These are phyloP conservation scores for Helicolenus hilgendorfi DNA, from an alignment of 2,797 vertebrate species.

Conservation along the genomic window DNA sequence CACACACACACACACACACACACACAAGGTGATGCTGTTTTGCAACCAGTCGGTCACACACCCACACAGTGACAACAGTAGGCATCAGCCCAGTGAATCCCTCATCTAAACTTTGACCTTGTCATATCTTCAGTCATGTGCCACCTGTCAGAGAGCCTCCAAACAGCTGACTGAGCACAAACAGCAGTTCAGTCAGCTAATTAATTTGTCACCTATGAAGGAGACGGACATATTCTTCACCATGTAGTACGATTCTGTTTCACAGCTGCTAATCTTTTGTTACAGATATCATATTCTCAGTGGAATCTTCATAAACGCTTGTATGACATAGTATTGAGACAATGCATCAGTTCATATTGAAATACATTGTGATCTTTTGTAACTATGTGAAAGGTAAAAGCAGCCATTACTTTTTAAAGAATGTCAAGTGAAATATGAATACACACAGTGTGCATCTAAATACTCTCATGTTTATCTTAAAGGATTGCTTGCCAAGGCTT, in stretches of 20 bases:
- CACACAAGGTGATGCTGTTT: not conserved
- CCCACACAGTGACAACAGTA: not conserved
- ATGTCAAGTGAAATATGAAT: not conserved
- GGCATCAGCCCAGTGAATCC: not conserved
- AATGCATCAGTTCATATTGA: not conserved
- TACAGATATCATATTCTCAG: not conserved
- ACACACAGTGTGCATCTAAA: not conserved
- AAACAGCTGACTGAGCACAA: constrained; percentile 34
- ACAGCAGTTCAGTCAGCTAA: constrained; percentile 43
- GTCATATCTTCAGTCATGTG: constrained; percentile 48
- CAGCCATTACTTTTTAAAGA: not conserved
- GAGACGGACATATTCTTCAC: not conserved
- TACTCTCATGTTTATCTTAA: not conserved
- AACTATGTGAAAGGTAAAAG: not conserved
- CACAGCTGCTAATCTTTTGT: not conserved
- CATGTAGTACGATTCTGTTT: not conserved
- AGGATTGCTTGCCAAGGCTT: not conserved
- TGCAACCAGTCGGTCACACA: not conserved
- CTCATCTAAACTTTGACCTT: constrained; percentile 45
- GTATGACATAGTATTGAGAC: not conserved
- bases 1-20: not conserved
- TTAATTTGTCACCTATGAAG: constrained; percentile 46
- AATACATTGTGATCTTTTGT: not conserved
- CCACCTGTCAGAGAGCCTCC: not conserved
- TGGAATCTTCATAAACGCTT: not conserved